Evolutionary conservation across 2,797 vertebrate species (phyloP), one percentile per base, ranked within the genome.

Genomic region (Anas flavirostris): DNA sequence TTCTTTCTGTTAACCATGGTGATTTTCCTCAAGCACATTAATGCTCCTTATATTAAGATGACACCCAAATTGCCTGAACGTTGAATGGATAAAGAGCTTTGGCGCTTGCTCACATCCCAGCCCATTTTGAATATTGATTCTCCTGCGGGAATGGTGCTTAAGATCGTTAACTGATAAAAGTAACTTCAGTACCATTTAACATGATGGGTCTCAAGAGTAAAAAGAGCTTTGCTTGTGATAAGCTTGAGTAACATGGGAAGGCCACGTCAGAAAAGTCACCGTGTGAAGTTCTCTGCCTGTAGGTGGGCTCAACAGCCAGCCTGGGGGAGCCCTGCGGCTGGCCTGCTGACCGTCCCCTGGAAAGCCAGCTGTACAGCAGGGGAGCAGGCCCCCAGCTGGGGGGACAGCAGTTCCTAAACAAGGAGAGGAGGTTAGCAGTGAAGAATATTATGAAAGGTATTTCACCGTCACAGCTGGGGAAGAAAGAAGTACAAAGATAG

Each of bases 131-230:
- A 41, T 75, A 43, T 10, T 7, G 12, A 25, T 76, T 70, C 68
- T 89, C 83, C 74, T 37, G 33, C 62, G 86, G 59, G 79, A 7
- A 48, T 28, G 72, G 23, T 5, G 0, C 89, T 95, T 93, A 75
- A 91, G 52, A 68, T 31, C 72, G 48, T 88, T 92, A 92, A 95
- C 87, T 96, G 86, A 78, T 92, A 77, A 52, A 85, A 75, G 70
- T 63, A 37, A 93, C 85, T 94, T 83, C 50, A 89, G 35, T 73
- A 48, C 66, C 73, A 69, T 78, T 96, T 82, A 81, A 63, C 39
- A 43, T 63, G 63, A 82, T 73, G 52, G 87, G 75, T 90, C 92
- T 88, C 91, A 76, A 59, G 91, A 92, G 87, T 80, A 89, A 91
- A 95, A 23, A 37, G 41, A 58, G 21, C 41, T 92, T 78, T 91